Evolutionary conservation across 2,888 invertebrate genomes (phyloP).

Genomic region (Torymus tubicola): DNA sequence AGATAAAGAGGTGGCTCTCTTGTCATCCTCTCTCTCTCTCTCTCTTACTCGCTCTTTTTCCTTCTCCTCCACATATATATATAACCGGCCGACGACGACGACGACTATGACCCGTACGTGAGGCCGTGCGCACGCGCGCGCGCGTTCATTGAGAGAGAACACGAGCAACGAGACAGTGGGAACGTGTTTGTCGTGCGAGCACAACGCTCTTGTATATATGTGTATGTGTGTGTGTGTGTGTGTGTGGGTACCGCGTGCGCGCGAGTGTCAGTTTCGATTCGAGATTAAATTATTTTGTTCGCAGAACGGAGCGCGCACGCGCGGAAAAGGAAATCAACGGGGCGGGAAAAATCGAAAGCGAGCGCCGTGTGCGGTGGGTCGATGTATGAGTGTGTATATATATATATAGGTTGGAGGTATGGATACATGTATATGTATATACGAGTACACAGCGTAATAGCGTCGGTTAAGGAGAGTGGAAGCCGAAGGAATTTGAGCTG

Average conservation of each 20-base stretch:
- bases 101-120: conserved; percentile 45
- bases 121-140: conserved; percentile 14
- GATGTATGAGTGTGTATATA: no score
- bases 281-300: conserved; percentile 50
- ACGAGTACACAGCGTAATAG: no score
- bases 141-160: conserved; percentile 35
- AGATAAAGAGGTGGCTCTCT: conserved; percentile 50
- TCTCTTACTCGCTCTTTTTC: background rate
- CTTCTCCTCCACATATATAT: background rate
- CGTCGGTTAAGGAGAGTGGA: no score
- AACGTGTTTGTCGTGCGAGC: conserved; percentile 30
- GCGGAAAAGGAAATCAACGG: conserved; percentile 18
- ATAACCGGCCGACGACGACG: conserved; percentile 10
- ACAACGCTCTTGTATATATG: no score
- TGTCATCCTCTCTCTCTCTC: conserved; percentile 39
- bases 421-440: no score
- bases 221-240: no score
- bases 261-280: conserved; percentile 40
- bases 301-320: conserved; percentile 4
- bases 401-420: no score
- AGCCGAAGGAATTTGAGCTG: no score
- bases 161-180: conserved; percentile 39
- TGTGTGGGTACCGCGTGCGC: background rate
- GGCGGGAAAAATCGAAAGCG: background rate
- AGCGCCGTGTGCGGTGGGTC: no score